Evolutionary conservation across 2,888 invertebrate genomes (phyloP).

Genomic region (Ormyrus nitidulus): DNA sequence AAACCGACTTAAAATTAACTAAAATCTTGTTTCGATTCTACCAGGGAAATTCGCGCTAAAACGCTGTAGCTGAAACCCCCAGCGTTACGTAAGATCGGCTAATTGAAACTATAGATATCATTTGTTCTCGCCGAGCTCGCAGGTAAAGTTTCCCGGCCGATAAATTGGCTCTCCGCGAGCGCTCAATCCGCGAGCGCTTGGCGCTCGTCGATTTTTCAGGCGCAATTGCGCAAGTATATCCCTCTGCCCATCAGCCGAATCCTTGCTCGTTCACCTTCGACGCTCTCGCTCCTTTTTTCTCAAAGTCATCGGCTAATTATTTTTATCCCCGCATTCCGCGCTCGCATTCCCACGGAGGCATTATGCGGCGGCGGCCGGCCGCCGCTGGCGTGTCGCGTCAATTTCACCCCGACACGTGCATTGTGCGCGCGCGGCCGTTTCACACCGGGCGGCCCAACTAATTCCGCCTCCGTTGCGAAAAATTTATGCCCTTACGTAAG

Average conservation of each 20-base stretch:
- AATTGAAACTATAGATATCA: too few species aligned
- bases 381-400: conserved; percentile 23
- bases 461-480: background rate
- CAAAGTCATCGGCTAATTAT: conserved; percentile 57
- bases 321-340: conserved; percentile 52
- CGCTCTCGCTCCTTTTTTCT: conserved; percentile 19
- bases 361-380: conserved; percentile 14
- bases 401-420: conserved; percentile 14
- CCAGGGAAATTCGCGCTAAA: too few species aligned
- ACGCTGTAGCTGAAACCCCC: too few species aligned
- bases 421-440: too few species aligned
- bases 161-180: background rate
- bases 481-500: background rate
- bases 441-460: background rate
- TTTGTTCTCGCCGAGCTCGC: too few species aligned
- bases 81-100: too few species aligned
- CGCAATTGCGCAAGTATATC: background rate
- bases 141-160: too few species aligned
- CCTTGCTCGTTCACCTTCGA: background rate
- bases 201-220: conserved; percentile 30
- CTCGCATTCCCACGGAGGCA: conserved; percentile 46
- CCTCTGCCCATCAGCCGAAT: conserved; percentile 10
- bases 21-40: too few species aligned
- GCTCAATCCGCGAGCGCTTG: background rate
- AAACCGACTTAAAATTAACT: too few species aligned